phyloP scores from a whole-genome alignment of 2,888 invertebrate genomes.

The Tiliacea citrago region DNA sequence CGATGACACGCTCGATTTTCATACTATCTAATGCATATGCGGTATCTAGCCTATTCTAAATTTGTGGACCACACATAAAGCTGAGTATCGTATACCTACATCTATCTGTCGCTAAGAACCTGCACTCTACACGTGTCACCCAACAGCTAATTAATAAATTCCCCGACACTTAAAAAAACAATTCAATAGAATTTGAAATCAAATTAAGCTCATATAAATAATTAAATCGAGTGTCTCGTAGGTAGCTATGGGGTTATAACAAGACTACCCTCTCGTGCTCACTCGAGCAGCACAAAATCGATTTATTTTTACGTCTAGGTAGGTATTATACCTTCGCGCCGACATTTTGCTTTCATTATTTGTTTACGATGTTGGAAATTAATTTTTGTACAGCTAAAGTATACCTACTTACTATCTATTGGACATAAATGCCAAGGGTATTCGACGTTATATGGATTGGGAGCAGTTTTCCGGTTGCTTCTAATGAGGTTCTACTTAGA shows the following conservation, averaged over 20 bases:
- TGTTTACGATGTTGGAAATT: conserved; percentile 62
- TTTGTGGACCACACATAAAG: background rate
- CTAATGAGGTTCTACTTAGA: conserved; percentile 26
- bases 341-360: conserved; percentile 72
- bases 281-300: conserved; percentile 77
- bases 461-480: background rate
- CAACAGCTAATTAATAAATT: conserved; percentile 46
- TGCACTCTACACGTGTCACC: background rate
- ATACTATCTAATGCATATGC: no score
- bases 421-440: conserved; percentile 38
- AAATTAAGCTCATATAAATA: conserved; percentile 68
- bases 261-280: conserved; percentile 77
- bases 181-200: conserved; percentile 61
- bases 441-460: conserved; percentile 16
- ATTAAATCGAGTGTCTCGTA: conserved; percentile 66
- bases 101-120: background rate
- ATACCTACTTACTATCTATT: conserved; percentile 39
- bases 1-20: no score
- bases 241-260: conserved; percentile 67
- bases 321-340: conserved; percentile 63
- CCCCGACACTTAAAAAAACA: conserved; percentile 44
- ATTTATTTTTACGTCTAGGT: conserved; percentile 79
- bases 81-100: background rate
- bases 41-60: no score
- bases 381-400: conserved; percentile 54